Conservation (phyloP, 2,888 invertebrate species). For the Tolmerus cingulatus region DNA sequence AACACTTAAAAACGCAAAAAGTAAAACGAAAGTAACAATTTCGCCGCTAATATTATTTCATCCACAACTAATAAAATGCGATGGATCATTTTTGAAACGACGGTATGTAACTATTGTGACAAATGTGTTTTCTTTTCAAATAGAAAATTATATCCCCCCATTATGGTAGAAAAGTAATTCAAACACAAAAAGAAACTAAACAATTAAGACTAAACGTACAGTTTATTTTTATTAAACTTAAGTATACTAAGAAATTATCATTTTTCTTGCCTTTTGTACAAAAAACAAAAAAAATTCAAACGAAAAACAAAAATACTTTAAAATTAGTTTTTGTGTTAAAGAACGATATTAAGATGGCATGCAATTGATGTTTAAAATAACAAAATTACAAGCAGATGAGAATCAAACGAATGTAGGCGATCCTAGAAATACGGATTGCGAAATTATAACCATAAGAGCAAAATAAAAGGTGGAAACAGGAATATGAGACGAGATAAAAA, state of each 20-base stretch:
- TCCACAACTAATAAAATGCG: background rate
- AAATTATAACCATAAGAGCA: background rate
- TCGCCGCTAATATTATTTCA: background rate
- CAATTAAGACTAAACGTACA: slow-evolving; percentile 2
- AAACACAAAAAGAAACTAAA: background rate
- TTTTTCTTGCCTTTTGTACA: slow-evolving; percentile 17
- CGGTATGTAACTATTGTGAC: background rate
- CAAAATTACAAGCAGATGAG: background rate
- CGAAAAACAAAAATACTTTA: background rate
- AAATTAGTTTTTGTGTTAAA: background rate
- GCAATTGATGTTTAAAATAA: background rate
- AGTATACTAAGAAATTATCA: background rate
- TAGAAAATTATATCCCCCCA: background rate
- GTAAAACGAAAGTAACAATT: background rate
- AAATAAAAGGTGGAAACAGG: background rate
- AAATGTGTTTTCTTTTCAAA: background rate
- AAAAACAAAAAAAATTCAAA: background rate
- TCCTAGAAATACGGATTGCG: background rate
- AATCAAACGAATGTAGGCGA: background rate
- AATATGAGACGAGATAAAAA: background rate
- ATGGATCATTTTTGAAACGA: background rate
- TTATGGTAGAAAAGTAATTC: background rate
- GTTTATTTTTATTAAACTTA: slow-evolving; percentile 14
- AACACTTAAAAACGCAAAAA: background rate
- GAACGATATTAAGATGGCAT: background rate